Percentiles rank a stretch among this genome's conserved stretches.
phyloP scores from a whole-genome alignment of 2,797 vertebrate species.

The Enteromius anoplus region DNA sequence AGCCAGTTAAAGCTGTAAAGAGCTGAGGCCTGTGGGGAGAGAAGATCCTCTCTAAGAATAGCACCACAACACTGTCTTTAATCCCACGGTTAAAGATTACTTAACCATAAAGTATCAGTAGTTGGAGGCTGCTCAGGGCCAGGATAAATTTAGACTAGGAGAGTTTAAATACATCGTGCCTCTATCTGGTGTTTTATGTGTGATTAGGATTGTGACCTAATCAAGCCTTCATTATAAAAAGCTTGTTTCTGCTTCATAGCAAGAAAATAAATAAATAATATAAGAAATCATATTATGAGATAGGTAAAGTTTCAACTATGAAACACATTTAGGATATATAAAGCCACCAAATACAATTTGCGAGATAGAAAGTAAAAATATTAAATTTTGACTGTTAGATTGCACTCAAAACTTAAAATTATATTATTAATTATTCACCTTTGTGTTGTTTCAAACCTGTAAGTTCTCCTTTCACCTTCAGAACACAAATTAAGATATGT shows the following conservation, averaged over 20 bases:
- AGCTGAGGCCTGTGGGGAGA: slow-evolving; percentile 10
- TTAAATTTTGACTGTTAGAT: too few species aligned
- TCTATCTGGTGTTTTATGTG: neutral
- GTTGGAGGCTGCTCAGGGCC: slow-evolving; percentile 32
- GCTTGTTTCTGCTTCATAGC: neutral
- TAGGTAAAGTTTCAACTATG: neutral
- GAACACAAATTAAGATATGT: too few species aligned
- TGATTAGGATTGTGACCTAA: slow-evolving; percentile 1
- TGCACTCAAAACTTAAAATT: too few species aligned
- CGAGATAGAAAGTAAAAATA: neutral
- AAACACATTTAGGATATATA: neutral
- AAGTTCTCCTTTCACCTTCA: too few species aligned
- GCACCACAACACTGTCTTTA: slow-evolving; percentile 48
- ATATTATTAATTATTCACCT: too few species aligned
- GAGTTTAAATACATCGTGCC: slow-evolving; percentile 35
- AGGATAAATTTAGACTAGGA: slow-evolving; percentile 40
- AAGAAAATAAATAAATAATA: neutral
- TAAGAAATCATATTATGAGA: neutral
- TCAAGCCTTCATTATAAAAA: neutral
- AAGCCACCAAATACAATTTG: neutral
- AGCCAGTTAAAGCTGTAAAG: slow-evolving; percentile 21
- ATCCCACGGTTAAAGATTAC: slow-evolving; percentile 56
- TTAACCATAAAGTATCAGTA: slow-evolving; percentile 49
- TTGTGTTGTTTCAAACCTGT: too few species aligned
- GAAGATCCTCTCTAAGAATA: slow-evolving; percentile 38